Conservation (phyloP, 2,888 invertebrate species). For the Aporophyla lueneburgensis region DNA sequence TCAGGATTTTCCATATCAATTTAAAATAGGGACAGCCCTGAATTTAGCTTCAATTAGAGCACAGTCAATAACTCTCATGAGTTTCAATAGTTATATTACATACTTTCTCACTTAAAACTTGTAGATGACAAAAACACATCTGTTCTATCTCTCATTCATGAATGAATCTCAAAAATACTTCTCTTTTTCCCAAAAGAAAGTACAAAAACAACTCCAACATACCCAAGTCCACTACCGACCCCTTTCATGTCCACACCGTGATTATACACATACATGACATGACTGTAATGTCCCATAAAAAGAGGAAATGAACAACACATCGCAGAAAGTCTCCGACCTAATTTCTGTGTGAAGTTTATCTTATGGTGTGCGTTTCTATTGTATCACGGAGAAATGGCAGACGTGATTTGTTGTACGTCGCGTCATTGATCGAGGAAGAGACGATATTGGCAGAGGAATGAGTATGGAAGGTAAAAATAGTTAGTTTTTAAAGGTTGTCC, state of each 20-base stretch:
- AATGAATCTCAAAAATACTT: background rate
- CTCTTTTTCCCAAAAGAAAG: background rate
- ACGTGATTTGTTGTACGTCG: background rate
- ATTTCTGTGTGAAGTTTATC: slow-evolving; percentile 68
- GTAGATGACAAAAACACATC: background rate
- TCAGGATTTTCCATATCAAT: background rate
- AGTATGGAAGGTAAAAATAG: no score
- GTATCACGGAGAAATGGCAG: slow-evolving; percentile 11
- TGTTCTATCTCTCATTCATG: background rate
- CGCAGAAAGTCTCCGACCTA: slow-evolving; percentile 68
- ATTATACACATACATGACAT: slow-evolving; percentile 25
- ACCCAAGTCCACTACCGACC: background rate
- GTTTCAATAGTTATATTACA: background rate
- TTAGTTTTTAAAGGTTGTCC: no score
- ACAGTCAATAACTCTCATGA: no score
- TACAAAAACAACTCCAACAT: background rate
- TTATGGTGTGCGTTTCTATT: slow-evolving; percentile 58
- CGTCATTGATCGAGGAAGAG: background rate
- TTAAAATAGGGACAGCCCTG: background rate
- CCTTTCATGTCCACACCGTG: slow-evolving; percentile 20
- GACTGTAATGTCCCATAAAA: slow-evolving; percentile 59
- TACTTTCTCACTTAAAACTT: background rate
- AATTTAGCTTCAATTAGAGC: background rate
- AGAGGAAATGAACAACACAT: slow-evolving; percentile 51
- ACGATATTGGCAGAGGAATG: background rate